phyloP scores from a whole-genome alignment of 2,113 vertebrate genomes.

The Malurus elegans region DNA sequence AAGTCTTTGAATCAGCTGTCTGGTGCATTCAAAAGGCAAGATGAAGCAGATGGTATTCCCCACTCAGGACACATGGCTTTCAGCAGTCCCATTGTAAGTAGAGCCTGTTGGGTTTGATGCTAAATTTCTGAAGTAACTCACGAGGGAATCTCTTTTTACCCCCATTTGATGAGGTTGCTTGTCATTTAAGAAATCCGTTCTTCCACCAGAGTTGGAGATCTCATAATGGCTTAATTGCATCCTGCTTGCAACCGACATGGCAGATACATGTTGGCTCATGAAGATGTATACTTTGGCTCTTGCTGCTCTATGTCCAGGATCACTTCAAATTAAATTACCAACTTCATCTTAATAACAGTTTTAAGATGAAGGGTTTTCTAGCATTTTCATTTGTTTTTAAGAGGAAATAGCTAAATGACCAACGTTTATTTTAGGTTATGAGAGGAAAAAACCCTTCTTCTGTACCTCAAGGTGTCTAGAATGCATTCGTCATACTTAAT shows the following conservation, averaged over 20 bases:
- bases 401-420: background rate
- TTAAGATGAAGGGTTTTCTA: background rate
- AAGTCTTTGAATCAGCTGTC: slow-evolving; percentile 68
- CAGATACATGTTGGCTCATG: background rate
- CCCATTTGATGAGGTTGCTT: background rate
- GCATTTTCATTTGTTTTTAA: background rate
- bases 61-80: slow-evolving; percentile 76
- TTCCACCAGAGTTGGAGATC: background rate
- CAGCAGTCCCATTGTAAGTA: slow-evolving; percentile 88
- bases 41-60: slow-evolving; percentile 10
- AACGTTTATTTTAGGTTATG: background rate
- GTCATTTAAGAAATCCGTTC: background rate
- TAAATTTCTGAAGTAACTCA: background rate
- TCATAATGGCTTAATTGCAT: background rate
- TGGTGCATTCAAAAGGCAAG: slow-evolving; percentile 34
- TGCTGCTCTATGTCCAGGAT: background rate
- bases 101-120: background rate
- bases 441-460: background rate
- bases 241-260: background rate
- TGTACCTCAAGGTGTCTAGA: background rate
- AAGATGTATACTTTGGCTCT: background rate
- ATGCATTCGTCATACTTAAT: background rate
- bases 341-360: background rate
- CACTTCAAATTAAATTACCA: background rate
- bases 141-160: background rate